These are phyloP conservation scores for Mus spretus DNA, from an alignment of 2,797 vertebrate species.

Conservation along the genomic window DNA sequence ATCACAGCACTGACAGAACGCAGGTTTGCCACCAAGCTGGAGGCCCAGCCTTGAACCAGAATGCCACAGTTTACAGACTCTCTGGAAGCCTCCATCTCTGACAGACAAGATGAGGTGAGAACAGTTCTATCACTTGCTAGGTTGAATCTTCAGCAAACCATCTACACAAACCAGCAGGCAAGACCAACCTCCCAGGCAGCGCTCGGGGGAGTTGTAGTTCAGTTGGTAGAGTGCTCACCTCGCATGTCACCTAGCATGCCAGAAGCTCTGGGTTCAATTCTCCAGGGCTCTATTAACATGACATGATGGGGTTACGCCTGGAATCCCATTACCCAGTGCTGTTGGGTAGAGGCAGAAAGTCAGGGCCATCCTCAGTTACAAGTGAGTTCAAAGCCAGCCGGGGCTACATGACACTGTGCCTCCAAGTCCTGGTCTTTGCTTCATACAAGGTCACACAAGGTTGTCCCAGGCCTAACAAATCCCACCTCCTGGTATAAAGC, in stretches of 20 bases:
- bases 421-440: not conserved
- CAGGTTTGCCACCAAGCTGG: not conserved
- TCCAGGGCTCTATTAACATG: not conserved
- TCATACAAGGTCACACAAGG: not conserved
- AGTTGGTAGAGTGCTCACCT: not conserved
- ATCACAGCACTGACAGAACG: not conserved
- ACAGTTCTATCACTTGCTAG: not conserved
- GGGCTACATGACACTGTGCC: not conserved
- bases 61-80: not conserved
- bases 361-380: not conserved
- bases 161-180: not conserved
- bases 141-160: slow-evolving; percentile 26
- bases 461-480: not conserved
- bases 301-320: not conserved
- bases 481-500: not conserved
- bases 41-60: not conserved
- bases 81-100: not conserved
- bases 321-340: not conserved
- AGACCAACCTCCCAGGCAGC: not conserved
- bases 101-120: not conserved
- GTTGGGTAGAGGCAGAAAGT: not conserved
- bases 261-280: not conserved
- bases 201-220: not conserved
- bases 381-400: not conserved
- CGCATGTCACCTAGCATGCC: not conserved